phyloP scores from a whole-genome alignment of 2,797 vertebrate genomes.

The Denticeps clupeoides region DNA sequence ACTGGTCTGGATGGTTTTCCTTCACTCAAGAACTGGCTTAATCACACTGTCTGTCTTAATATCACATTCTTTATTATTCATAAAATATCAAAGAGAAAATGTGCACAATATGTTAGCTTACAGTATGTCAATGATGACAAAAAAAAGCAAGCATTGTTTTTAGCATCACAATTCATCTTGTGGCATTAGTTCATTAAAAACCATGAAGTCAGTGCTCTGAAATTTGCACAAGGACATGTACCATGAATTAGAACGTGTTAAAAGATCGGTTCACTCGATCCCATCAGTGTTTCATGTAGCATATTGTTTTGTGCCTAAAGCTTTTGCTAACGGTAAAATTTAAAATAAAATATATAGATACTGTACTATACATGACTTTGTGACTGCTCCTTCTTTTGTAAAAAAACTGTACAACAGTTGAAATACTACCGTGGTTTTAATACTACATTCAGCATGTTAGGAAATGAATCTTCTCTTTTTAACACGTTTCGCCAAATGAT shows the following conservation, averaged over 20 bases:
- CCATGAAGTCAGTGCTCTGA: background rate
- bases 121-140: conserved; percentile 34
- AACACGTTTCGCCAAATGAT: conserved; percentile 25
- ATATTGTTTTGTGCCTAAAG: too few species aligned
- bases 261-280: too few species aligned
- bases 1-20: too few species aligned
- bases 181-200: too few species aligned
- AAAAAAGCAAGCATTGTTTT: conserved; percentile 43
- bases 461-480: conserved; percentile 24
- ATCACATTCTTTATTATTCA: conserved; percentile 45
- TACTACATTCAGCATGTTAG: conserved; percentile 56
- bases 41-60: conserved; percentile 21
- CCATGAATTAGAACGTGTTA: too few species aligned
- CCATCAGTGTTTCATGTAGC: too few species aligned
- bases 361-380: conserved; percentile 20
- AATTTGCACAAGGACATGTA: too few species aligned
- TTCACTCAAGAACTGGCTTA: too few species aligned
- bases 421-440: conserved; percentile 37
- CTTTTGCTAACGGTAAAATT: conserved; percentile 24
- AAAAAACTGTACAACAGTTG: conserved; percentile 26
- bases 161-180: conserved; percentile 1
- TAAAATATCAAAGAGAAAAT: conserved; percentile 52
- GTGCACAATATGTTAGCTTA: conserved; percentile 26
- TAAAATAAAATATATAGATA: conserved; percentile 30
- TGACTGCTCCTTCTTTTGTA: conserved; percentile 15